phyloP scores from a whole-genome alignment of 2,113 vertebrate genomes.

The Noctilio leporinus region DNA sequence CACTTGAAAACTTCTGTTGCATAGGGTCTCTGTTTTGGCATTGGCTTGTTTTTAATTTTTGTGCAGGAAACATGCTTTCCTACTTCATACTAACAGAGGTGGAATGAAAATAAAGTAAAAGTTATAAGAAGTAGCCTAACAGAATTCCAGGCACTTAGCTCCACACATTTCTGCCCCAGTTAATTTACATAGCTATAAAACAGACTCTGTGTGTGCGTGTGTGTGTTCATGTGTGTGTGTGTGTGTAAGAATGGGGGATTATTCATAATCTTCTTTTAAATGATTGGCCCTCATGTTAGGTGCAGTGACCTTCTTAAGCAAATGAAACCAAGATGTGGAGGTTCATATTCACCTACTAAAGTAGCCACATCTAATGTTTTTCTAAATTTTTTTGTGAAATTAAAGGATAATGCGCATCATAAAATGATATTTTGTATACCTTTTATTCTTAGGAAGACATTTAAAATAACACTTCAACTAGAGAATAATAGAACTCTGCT shows the following conservation, averaged over 20 bases:
- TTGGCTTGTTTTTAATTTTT: background rate
- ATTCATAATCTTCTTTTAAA: background rate
- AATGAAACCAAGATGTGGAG: background rate
- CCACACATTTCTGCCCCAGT: background rate
- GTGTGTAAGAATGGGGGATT: background rate
- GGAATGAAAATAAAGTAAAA: background rate
- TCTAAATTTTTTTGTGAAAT: background rate
- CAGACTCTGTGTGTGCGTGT: background rate
- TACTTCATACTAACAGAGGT: background rate
- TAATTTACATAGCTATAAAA: background rate
- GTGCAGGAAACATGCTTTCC: background rate
- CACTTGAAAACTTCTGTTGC: background rate
- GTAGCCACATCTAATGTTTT: background rate
- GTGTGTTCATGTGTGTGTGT: background rate
- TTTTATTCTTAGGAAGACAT: background rate
- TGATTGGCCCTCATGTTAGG: background rate
- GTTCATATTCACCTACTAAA: background rate
- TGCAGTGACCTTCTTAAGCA: background rate
- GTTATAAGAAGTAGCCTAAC: background rate
- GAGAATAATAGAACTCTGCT: background rate
- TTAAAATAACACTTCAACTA: background rate
- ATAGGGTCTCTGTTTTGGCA: background rate
- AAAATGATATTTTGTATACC: background rate
- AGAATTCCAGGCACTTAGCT: background rate
- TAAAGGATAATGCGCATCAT: background rate